These are phyloP conservation scores for Craterocephalus amniculus DNA, from an alignment of 2,797 vertebrate genomes.

Conservation along the genomic window DNA sequence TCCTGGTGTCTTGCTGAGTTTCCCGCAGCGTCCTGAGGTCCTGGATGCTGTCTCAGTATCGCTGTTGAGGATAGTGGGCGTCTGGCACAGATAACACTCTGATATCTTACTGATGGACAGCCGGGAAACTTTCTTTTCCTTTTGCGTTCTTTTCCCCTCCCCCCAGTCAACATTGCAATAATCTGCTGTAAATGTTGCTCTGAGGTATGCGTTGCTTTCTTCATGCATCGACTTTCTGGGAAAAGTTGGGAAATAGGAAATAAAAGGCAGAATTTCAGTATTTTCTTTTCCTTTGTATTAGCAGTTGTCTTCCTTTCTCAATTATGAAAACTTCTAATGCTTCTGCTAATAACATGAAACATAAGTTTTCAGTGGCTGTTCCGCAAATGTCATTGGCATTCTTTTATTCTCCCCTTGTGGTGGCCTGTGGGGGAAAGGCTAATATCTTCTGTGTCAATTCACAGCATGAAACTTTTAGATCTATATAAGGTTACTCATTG, in stretches of 20 bases:
- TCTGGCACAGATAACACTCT: slow-evolving; percentile 81
- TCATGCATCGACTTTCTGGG: slow-evolving; percentile 14
- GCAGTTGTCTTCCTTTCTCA: slow-evolving; percentile 45
- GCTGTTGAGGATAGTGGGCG: slow-evolving; percentile 78
- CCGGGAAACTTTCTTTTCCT: slow-evolving; percentile 71
- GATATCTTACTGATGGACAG: slow-evolving; percentile 81
- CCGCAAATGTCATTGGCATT: slow-evolving; percentile 83
- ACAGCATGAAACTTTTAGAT: slow-evolving; percentile 87
- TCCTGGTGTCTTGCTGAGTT: slow-evolving; percentile 79
- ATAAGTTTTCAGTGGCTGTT: slow-evolving; percentile 73
- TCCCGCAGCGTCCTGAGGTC: slow-evolving; percentile 77
- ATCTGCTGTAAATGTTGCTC: slow-evolving; percentile 60
- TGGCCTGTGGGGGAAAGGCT: slow-evolving; percentile 87
- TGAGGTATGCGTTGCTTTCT: slow-evolving; percentile 21
- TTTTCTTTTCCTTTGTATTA: slow-evolving; percentile 56
- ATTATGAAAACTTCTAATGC: slow-evolving; percentile 64
- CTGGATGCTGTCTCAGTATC: slow-evolving; percentile 80
- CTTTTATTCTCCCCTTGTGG: slow-evolving; percentile 79
- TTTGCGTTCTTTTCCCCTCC: slow-evolving; percentile 41
- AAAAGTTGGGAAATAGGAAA: slow-evolving; percentile 61
- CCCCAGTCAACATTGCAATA: slow-evolving; percentile 48
- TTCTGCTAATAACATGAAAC: slow-evolving; percentile 51
- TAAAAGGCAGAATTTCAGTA: slow-evolving; percentile 43
- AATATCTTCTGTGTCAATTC: slow-evolving; percentile 88
- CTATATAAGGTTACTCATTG: slow-evolving; percentile 86